Conservation (phyloP, 2,888 invertebrate genomes). For the Pyrgus malvae region DNA sequence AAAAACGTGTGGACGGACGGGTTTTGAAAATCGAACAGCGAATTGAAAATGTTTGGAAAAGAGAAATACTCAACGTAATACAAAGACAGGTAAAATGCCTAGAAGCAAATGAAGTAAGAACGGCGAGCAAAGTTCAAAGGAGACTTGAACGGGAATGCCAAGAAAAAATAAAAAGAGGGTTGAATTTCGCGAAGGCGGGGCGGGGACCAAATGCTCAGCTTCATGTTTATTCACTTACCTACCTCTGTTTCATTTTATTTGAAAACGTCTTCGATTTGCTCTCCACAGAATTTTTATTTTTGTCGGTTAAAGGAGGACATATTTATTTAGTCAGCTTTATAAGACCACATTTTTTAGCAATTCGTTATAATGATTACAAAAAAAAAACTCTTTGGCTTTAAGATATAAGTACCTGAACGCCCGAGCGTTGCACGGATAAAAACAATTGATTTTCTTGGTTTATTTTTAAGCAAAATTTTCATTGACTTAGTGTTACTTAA, state of each 20-base stretch:
- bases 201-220: conserved; percentile 6
- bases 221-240: conserved; percentile 20
- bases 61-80: conserved; percentile 14
- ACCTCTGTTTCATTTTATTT: conserved; percentile 11
- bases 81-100: conserved; percentile 17
- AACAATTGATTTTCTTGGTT: too few species aligned
- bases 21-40: conserved; percentile 3
- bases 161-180: conserved; percentile 23
- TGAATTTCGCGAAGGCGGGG: conserved; percentile 17
- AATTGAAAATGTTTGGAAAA: conserved; percentile 13
- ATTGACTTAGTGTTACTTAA: too few species aligned
- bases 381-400: too few species aligned
- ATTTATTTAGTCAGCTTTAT: too few species aligned
- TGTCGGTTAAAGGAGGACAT: not conserved
- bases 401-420: too few species aligned
- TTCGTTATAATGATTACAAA: too few species aligned
- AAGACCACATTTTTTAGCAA: too few species aligned
- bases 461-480: too few species aligned
- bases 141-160: conserved; percentile 16
- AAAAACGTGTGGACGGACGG: not conserved
- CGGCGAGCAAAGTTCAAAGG: conserved; percentile 18
- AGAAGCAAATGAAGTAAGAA: conserved; percentile 19
- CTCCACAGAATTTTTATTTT: not conserved
- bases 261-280: conserved; percentile 9
- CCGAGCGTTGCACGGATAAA: too few species aligned